Evolutionary conservation across 2,888 invertebrate species (phyloP), one percentile per base, ranked within the genome.

Genomic region (Chrysomela aeneicollis): DNA sequence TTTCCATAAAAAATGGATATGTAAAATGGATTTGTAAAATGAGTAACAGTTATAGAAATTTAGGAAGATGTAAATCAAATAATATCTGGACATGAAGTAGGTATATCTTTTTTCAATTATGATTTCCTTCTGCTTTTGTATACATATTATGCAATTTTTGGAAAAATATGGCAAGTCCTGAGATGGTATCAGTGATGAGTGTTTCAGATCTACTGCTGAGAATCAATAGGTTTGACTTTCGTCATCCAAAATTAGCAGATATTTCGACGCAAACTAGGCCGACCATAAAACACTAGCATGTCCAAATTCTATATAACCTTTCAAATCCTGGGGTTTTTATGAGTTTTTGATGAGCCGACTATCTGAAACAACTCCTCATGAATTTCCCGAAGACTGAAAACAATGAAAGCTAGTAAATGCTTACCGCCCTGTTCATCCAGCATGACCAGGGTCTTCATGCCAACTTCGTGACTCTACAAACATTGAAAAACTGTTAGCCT

Each of bases 371-470:
- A 59, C 50, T 42, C 18, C 32, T 50, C 58, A 61, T 53, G 37
- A 58, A 59, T 54, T 37, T 55, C 42, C 15, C 21, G 37, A 47
- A 63, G 61, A 19, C 53, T 63, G 57, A 60, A 66, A 72, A 76
- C 67, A 72, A 71, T 71, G 72, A 72, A 71, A 71, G 55, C 70
- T 74, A 77, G 74, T 85, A 85, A 86, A 89, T 90, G 90, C 95
- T 95, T 94, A 97, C 97, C 97, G 93, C 97, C 98, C 93, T 98
- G 98, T 89, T 98, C 97, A 91, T 98, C 98, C 92, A 98, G 92
- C 92, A 97, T 97, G 87, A 98, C 97, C 89, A 98, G 93, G 88
- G 97, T 94, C 90, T 95, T 94, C 92, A 98, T 98, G 87, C 97
- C 97, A 87, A 97, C 97, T 90, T 98, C 97, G 91, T 97, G 97